phyloP scores from a whole-genome alignment of 2,888 invertebrate genomes.

The Drosophila borealis region DNA sequence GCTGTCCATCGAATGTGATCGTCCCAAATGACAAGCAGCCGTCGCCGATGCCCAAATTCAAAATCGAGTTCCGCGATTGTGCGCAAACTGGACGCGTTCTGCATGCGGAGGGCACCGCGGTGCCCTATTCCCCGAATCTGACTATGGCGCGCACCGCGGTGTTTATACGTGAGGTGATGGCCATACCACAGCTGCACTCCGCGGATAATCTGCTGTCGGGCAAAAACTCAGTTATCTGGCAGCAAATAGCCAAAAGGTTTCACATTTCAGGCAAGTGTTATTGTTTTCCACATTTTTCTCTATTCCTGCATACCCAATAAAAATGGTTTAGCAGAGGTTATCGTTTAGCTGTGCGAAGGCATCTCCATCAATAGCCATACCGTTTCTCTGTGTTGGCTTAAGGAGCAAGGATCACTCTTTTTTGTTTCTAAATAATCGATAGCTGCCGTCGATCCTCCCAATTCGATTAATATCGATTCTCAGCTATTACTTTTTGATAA shows the following conservation, averaged over 20 bases:
- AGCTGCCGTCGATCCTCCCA: too few species aligned
- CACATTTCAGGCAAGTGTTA: conserved; percentile 60
- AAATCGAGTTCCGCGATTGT: conserved; percentile 51
- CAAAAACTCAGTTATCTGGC: conserved; percentile 56
- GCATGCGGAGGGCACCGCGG: conserved; percentile 30
- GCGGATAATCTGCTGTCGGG: conserved; percentile 12
- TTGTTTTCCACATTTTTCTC: too few species aligned
- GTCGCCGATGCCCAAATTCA: conserved; percentile 33
- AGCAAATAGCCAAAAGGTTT: conserved; percentile 53
- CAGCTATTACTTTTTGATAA: too few species aligned
- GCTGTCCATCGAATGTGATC: neutral
- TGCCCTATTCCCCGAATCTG: conserved; percentile 16
- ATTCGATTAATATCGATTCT: too few species aligned
- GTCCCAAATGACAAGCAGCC: neutral
- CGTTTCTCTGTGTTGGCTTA: too few species aligned
- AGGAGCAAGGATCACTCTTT: too few species aligned
- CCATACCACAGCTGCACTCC: conserved; percentile 71
- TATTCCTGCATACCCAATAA: too few species aligned
- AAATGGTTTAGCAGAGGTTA: too few species aligned
- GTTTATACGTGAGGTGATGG: conserved; percentile 73
- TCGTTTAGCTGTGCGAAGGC: too few species aligned
- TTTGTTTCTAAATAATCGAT: too few species aligned
- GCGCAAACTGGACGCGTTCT: conserved; percentile 36
- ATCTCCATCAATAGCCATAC: too few species aligned
- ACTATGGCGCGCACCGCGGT: conserved; percentile 49